Evolutionary conservation across 2,888 invertebrate genomes (phyloP).

Genomic region (Homarus gammarus): DNA sequence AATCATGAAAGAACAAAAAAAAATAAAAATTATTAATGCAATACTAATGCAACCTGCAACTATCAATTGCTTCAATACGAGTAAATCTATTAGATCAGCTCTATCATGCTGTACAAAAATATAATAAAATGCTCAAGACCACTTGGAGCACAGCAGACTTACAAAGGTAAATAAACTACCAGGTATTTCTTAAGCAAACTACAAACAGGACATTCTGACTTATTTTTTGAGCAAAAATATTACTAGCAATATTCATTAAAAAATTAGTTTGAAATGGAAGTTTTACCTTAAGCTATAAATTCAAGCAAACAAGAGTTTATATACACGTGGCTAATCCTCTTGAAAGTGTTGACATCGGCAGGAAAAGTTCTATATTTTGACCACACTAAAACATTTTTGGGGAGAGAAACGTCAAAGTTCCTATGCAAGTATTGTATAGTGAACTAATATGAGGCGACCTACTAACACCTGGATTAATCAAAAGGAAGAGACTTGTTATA

Average conservation of each 20-base stretch:
- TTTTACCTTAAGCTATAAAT: background rate
- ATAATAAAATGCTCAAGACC: background rate
- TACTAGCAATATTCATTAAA: background rate
- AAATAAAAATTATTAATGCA: too few species aligned
- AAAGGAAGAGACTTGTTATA: too few species aligned
- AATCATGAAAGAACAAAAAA: too few species aligned
- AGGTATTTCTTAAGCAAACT: too few species aligned
- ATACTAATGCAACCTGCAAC: too few species aligned
- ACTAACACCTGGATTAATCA: too few species aligned
- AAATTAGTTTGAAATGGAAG: background rate
- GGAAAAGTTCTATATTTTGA: background rate
- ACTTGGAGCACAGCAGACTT: background rate
- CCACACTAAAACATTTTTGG: background rate
- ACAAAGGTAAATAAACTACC: background rate
- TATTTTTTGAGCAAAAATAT: conserved; percentile 4
- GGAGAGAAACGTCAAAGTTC: background rate
- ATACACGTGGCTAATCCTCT: background rate
- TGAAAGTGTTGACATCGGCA: background rate
- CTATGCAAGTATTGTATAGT: too few species aligned
- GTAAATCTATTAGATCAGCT: background rate
- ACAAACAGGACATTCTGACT: background rate
- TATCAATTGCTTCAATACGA: too few species aligned
- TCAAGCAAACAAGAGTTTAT: background rate
- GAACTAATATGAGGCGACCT: too few species aligned
- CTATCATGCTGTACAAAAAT: background rate